Evolutionary conservation across 2,113 vertebrate species (phyloP).

Genomic region (Leucoraja erinaceus): DNA sequence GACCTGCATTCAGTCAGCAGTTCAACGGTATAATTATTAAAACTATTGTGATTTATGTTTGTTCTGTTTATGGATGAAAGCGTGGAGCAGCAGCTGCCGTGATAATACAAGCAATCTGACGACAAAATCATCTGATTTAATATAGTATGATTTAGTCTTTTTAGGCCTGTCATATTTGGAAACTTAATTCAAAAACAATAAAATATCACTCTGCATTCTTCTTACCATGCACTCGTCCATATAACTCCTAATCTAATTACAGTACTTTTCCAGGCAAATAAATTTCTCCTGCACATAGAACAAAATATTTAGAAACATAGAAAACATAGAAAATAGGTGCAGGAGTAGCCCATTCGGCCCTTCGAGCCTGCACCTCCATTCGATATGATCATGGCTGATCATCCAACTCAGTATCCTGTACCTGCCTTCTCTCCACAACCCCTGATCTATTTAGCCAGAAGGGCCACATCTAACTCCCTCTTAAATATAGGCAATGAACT

Average conservation of each 20-base stretch:
- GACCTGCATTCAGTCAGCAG: neutral
- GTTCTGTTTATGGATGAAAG: neutral
- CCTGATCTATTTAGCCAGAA: too few species aligned
- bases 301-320: too few species aligned
- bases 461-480: too few species aligned
- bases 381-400: too few species aligned
- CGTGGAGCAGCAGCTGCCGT: too few species aligned
- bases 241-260: slow-evolving; percentile 6
- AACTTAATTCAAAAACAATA: neutral
- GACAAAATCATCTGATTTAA: neutral
- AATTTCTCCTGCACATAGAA: neutral
- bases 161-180: neutral
- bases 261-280: neutral
- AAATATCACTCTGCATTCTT: neutral
- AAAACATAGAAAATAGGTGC: too few species aligned
- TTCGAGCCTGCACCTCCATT: too few species aligned
- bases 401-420: too few species aligned
- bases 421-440: too few species aligned
- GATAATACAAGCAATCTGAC: neutral
- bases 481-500: too few species aligned
- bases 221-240: neutral
- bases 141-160: neutral
- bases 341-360: too few species aligned
- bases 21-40: neutral
- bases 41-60: neutral